Evolutionary conservation across 2,888 invertebrate species (phyloP).

Genomic region (Gisinianus flammeolus): DNA sequence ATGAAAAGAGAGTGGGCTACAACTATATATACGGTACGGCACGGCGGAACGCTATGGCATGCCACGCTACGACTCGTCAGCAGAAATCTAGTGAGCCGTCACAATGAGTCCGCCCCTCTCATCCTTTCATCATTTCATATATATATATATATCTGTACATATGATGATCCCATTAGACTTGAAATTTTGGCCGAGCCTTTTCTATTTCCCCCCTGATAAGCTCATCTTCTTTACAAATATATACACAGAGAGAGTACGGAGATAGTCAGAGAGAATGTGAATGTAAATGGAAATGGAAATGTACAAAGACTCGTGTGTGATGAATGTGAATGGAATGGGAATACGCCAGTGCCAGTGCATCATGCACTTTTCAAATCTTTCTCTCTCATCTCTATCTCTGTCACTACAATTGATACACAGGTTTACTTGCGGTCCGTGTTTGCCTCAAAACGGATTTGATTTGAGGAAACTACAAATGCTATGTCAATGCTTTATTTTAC

Average conservation of each 20-base stretch:
- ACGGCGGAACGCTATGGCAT: neutral
- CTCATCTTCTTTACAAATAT: neutral
- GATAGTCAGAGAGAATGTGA: neutral
- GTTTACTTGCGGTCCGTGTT: too few relatives aligned
- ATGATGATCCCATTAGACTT: conserved; percentile 47
- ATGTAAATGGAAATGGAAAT: neutral
- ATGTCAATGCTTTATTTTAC: too few relatives aligned
- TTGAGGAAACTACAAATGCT: too few relatives aligned
- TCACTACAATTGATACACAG: too few relatives aligned
- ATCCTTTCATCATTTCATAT: too few relatives aligned
- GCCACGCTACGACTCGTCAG: conserved; percentile 40
- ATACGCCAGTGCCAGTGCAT: too few relatives aligned
- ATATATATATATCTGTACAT: too few relatives aligned
- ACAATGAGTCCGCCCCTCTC: conserved; percentile 49
- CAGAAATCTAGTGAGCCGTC: conserved; percentile 47
- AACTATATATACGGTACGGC: neutral
- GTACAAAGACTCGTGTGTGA: too few relatives aligned
- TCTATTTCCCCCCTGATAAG: neutral
- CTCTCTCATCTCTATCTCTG: too few relatives aligned
- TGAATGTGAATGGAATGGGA: too few relatives aligned
- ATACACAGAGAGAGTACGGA: neutral
- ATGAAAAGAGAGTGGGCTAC: neutral
- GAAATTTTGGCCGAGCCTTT: neutral
- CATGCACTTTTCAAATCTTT: too few relatives aligned
- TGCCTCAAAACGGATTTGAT: too few relatives aligned